These are phyloP conservation scores for Zhengitettix transpicula DNA, from an alignment of 2,888 invertebrate species.

Conservation along the genomic window DNA sequence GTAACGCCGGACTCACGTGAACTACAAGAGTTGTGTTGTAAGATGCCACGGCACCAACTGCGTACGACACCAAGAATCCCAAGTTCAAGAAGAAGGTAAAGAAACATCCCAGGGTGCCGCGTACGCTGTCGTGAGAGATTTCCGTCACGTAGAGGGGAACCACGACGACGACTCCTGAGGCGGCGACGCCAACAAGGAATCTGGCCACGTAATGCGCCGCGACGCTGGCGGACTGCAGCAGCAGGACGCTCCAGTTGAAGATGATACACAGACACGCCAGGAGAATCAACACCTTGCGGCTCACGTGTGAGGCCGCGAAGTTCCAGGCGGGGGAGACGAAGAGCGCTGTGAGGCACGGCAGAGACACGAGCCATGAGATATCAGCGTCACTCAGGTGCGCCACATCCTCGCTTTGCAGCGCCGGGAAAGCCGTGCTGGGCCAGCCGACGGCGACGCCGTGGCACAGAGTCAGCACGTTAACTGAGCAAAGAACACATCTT, in stretches of 20 bases:
- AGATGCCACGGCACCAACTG: slow-evolving; percentile 30
- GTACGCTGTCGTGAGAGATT: slow-evolving; percentile 34
- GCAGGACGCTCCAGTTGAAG: not conserved
- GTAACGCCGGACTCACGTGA: slow-evolving; percentile 29
- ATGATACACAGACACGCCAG: too few species aligned
- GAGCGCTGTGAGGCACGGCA: too few species aligned
- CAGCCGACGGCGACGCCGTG: too few species aligned
- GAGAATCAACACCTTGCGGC: too few species aligned
- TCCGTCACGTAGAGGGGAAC: slow-evolving; percentile 47
- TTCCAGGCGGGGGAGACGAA: too few species aligned
- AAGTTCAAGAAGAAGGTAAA: slow-evolving; percentile 34
- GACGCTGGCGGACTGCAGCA: not conserved
- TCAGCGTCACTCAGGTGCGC: too few species aligned
- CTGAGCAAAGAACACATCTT: too few species aligned
- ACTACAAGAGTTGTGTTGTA: slow-evolving; percentile 34
- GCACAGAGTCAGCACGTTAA: too few species aligned
- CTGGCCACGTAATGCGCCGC: slow-evolving; percentile 18
- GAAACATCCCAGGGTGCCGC: slow-evolving; percentile 40
- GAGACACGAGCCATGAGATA: too few species aligned
- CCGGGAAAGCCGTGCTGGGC: too few species aligned
- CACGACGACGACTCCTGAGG: slow-evolving; percentile 35
- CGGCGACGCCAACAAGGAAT: slow-evolving; percentile 37
- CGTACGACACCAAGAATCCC: slow-evolving; percentile 30
- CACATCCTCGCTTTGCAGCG: too few species aligned
- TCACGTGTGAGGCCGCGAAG: too few species aligned